Percentiles rank a stretch among this genome's conserved stretches.
Evolutionary conservation across 2,113 vertebrate genomes (phyloP).

Genomic region (Mirza zaza): DNA sequence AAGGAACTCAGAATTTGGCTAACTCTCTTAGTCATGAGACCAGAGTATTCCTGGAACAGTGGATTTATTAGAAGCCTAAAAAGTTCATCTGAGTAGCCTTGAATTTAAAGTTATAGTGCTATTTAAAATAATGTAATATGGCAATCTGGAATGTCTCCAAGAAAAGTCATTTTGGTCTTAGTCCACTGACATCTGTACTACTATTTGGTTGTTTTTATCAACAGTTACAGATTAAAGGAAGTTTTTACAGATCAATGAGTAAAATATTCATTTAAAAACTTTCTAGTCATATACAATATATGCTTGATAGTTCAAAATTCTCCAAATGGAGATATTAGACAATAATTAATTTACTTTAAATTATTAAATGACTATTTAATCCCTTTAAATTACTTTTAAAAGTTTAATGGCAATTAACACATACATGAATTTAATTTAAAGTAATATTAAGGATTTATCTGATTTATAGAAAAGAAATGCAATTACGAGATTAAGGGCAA

Average conservation of each 20-base stretch:
- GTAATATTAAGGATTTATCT: conserved; percentile 48
- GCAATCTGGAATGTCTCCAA: conserved; percentile 64
- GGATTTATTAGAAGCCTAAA: neutral
- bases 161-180: conserved; percentile 68
- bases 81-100: neutral
- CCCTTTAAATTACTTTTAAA: conserved; percentile 60
- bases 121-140: conserved; percentile 54
- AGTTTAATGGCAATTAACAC: conserved; percentile 72
- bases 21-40: neutral
- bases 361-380: conserved; percentile 55
- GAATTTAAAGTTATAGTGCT: neutral
- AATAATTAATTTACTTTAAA: conserved; percentile 70
- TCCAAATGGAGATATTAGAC: conserved; percentile 70
- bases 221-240: conserved; percentile 55
- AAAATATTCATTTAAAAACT: conserved; percentile 73
- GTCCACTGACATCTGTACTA: conserved; percentile 31
- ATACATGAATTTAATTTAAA: conserved; percentile 54
- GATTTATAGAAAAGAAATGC: conserved; percentile 68
- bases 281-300: conserved; percentile 71
- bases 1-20: neutral
- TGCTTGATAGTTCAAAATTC: conserved; percentile 67
- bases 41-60: neutral
- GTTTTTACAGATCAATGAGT: conserved; percentile 49
- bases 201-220: conserved; percentile 11
- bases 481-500: conserved; percentile 56